phyloP scores from a whole-genome alignment of 2,888 invertebrate species.

The Rotaria socialis region DNA sequence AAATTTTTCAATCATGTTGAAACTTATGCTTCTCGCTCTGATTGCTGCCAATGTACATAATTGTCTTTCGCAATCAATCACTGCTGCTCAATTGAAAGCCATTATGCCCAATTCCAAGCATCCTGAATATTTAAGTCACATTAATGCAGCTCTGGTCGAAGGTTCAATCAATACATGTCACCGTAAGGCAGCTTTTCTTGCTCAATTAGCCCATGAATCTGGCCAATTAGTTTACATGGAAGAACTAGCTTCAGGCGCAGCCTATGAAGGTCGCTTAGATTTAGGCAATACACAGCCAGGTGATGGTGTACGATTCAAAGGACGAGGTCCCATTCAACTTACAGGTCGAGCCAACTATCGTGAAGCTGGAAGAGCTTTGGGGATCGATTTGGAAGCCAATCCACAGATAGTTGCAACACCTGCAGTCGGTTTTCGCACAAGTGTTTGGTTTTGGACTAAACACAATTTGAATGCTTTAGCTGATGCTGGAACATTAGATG shows the following conservation, averaged over 20 bases:
- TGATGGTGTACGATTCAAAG: constrained; percentile 19
- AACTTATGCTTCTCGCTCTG: too few relatives aligned
- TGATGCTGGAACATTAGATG: constrained; percentile 32
- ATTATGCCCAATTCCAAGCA: not conserved
- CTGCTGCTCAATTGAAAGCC: not conserved
- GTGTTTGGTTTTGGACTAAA: constrained; percentile 14
- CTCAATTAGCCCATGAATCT: not conserved
- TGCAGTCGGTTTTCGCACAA: not conserved
- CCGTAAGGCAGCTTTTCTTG: not conserved
- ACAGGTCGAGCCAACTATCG: constrained; percentile 27
- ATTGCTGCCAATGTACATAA: too few relatives aligned
- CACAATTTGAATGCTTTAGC: not conserved
- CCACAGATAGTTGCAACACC: constrained; percentile 16
- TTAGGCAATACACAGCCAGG: constrained; percentile 8
- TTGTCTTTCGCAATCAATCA: not conserved
- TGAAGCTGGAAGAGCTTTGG: constrained; percentile 15
- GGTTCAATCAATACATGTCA: not conserved
- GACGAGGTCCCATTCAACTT: constrained; percentile 24
- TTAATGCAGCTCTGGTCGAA: not conserved
- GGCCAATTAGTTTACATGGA: constrained; percentile 3
- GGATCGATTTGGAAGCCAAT: not conserved
- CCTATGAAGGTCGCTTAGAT: not conserved
- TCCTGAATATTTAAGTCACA: not conserved
- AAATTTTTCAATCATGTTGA: too few relatives aligned
- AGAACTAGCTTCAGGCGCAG: not conserved